Conservation (phyloP, 2,113 vertebrate species). For the Pao palembangensis region DNA sequence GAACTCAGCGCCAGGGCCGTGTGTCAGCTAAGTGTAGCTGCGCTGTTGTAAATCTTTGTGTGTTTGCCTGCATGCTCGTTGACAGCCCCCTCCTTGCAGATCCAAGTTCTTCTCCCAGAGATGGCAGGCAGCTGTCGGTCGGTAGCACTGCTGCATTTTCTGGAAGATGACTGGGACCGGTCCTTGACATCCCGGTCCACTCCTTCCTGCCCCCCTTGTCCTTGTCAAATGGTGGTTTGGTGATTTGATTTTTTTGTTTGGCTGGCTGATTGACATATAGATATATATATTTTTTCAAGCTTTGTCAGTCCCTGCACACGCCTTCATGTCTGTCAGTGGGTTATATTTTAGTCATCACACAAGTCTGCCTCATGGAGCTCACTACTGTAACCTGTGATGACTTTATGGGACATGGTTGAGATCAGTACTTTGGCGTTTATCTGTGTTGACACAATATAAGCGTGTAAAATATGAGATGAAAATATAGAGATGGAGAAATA, state of each 20-base stretch:
- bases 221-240: slow-evolving; percentile 12
- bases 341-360: too few species aligned
- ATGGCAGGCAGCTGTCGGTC: slow-evolving; percentile 94
- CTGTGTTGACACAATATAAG: too few species aligned
- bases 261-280: too few species aligned
- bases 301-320: too few species aligned
- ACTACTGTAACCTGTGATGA: too few species aligned
- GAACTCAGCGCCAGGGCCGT: slow-evolving; percentile 64
- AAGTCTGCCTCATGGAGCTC: too few species aligned
- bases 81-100: slow-evolving; percentile 92
- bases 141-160: slow-evolving; percentile 80
- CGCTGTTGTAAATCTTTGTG: slow-evolving; percentile 70
- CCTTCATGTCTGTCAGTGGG: too few species aligned
- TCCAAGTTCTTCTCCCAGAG: slow-evolving; percentile 82
- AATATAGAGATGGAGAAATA: too few species aligned
- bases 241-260: slow-evolving; percentile 21
- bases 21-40: slow-evolving; percentile 87
- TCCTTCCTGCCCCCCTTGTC: slow-evolving; percentile 53
- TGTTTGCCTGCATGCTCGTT: slow-evolving; percentile 89
- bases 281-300: too few species aligned
- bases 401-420: too few species aligned
- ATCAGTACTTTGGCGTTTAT: too few species aligned
- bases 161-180: slow-evolving; percentile 64
- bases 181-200: slow-evolving; percentile 81
- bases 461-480: too few species aligned